phyloP scores from a whole-genome alignment of 2,797 vertebrate species.

The Hozukius guyotensis region DNA sequence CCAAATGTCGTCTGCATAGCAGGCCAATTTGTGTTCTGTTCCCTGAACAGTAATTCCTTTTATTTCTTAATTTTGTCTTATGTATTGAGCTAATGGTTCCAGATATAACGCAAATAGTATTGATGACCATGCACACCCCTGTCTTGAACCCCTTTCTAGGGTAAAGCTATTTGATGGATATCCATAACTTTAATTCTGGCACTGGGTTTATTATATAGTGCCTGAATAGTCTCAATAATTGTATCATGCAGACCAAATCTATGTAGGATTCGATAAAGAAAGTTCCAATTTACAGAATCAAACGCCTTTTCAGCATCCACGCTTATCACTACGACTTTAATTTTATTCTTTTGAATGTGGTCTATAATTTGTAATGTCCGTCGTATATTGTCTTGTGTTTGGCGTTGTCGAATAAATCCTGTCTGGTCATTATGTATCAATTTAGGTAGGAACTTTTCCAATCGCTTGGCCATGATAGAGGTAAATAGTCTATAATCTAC shows the following conservation, averaged over 20 bases:
- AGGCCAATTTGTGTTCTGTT: no score
- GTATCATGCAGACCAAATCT: background rate
- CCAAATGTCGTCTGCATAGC: no score
- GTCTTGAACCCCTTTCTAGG: background rate
- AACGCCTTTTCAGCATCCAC: background rate
- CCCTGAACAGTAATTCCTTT: background rate
- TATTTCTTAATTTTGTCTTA: background rate
- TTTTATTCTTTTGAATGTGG: background rate
- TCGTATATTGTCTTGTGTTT: background rate
- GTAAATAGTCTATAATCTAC: background rate
- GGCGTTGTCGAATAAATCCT: background rate
- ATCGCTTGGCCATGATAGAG: background rate
- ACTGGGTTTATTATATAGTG: background rate
- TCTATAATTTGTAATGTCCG: background rate
- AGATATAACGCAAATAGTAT: background rate
- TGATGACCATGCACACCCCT: background rate
- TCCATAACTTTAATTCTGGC: background rate
- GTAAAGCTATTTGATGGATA: background rate
- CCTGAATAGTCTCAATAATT: background rate
- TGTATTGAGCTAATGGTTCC: background rate
- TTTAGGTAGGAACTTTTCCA: background rate
- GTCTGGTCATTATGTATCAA: background rate
- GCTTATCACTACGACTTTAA: background rate
- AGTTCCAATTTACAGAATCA: background rate
- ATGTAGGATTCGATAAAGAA: background rate